These are phyloP conservation scores for Eristalis tenax DNA, from an alignment of 2,888 invertebrate genomes.

Conservation along the genomic window DNA sequence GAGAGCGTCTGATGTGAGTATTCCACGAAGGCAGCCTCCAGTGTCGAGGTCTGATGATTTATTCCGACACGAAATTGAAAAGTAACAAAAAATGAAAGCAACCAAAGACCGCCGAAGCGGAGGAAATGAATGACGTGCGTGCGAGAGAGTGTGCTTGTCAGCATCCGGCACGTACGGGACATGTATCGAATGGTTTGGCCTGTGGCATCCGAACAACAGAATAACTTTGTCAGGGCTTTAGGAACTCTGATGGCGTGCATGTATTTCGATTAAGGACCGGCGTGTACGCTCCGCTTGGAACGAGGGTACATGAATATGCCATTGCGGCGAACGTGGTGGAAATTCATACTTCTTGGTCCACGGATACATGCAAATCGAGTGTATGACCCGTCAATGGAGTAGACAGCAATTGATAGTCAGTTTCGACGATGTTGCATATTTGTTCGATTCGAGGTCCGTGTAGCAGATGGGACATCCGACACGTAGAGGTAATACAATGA, in stretches of 20 bases:
- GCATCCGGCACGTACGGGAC: slow-evolving; percentile 8
- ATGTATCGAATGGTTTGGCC: background rate
- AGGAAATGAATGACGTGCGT: background rate
- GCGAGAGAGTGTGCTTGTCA: background rate
- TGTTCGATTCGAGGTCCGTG: background rate
- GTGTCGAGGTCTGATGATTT: background rate
- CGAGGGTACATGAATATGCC: background rate
- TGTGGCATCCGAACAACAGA: slow-evolving; percentile 1
- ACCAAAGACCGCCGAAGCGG: background rate
- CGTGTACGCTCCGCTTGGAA: background rate
- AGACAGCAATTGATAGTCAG: background rate
- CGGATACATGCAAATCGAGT: background rate
- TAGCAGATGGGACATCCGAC: background rate
- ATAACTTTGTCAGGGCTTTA: background rate
- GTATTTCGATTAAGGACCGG: background rate
- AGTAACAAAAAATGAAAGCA: background rate
- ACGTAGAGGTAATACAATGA: background rate
- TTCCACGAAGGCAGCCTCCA: background rate
- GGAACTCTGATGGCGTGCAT: background rate
- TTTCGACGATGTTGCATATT: background rate
- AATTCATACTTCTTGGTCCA: background rate
- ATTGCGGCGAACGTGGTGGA: background rate
- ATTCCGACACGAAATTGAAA: slow-evolving; percentile 1
- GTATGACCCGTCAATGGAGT: background rate
- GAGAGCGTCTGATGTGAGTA: background rate